Conservation (phyloP, 2,888 invertebrate species). For the Tupiocoris notatus region DNA sequence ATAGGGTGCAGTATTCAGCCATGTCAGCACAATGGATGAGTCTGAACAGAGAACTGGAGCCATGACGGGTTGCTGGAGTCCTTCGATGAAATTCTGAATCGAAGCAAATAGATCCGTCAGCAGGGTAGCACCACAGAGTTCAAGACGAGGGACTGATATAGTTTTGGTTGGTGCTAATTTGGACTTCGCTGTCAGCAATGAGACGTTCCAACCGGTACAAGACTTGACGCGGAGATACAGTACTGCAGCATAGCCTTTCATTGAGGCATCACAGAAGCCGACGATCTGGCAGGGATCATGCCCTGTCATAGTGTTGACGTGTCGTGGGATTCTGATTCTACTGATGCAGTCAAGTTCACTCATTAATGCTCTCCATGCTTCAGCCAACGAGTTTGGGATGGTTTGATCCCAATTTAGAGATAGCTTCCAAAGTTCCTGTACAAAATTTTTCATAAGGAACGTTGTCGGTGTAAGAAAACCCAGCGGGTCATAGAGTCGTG, state of each 20-base stretch:
- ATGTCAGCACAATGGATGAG: constrained; percentile 48
- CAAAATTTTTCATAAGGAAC: constrained; percentile 13
- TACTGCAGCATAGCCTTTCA: constrained; percentile 7
- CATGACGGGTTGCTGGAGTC: too few species aligned
- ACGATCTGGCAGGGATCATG: neutral
- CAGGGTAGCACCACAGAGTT: neutral
- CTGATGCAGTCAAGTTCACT: neutral
- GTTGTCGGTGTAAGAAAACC: constrained; percentile 17
- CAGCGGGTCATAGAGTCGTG: constrained; percentile 25
- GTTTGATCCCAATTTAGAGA: constrained; percentile 13
- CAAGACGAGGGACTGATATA: neutral
- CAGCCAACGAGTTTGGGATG: neutral
- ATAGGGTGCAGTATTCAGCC: constrained; percentile 5
- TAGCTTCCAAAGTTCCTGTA: constrained; percentile 15
- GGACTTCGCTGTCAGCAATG: neutral
- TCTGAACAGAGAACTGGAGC: constrained; percentile 49
- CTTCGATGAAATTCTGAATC: neutral
- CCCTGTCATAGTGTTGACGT: neutral
- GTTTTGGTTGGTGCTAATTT: neutral
- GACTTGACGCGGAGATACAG: constrained; percentile 18
- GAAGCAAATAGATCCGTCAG: neutral
- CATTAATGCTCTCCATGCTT: neutral
- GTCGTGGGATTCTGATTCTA: neutral
- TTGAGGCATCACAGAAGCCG: constrained; percentile 14
- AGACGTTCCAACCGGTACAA: too few species aligned